Evolutionary conservation across 2,797 vertebrate genomes (phyloP).

Genomic region (Phoebastria nigripes): DNA sequence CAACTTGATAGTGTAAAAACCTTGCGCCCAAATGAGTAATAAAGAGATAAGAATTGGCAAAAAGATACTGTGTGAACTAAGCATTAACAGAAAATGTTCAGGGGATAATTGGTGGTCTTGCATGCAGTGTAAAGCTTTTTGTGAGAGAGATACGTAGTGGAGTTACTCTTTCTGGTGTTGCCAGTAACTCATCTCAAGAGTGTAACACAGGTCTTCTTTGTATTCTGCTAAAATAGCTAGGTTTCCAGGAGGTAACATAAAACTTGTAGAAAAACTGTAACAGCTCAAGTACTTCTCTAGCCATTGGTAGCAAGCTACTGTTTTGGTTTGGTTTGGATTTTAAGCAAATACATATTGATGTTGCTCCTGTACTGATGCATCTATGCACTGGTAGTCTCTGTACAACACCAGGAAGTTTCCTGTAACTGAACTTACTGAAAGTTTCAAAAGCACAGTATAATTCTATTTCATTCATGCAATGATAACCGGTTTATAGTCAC

Average conservation of each 20-base stretch:
- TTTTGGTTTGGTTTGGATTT: not conserved
- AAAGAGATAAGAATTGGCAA: not conserved
- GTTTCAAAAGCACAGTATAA: not conserved
- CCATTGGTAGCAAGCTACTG: not conserved
- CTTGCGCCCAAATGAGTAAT: not conserved
- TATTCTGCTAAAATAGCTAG: not conserved
- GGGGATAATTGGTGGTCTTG: not conserved
- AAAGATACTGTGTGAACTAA: not conserved
- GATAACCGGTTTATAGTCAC: not conserved
- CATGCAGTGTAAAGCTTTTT: not conserved
- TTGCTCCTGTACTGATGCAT: not conserved
- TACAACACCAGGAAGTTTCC: not conserved
- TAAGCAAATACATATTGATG: not conserved
- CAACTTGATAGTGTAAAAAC: not conserved
- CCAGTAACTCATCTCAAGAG: not conserved
- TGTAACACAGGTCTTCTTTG: not conserved
- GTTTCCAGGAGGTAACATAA: not conserved
- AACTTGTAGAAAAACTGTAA: not conserved
- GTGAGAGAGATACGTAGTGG: not conserved
- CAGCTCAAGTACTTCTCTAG: not conserved
- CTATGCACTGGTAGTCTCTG: not conserved
- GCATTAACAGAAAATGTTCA: not conserved
- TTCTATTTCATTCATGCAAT: not conserved
- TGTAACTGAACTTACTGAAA: not conserved
- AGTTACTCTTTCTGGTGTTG: not conserved